Evolutionary conservation across 2,888 invertebrate species (phyloP).

Genomic region (Bhutanitis thaidina): DNA sequence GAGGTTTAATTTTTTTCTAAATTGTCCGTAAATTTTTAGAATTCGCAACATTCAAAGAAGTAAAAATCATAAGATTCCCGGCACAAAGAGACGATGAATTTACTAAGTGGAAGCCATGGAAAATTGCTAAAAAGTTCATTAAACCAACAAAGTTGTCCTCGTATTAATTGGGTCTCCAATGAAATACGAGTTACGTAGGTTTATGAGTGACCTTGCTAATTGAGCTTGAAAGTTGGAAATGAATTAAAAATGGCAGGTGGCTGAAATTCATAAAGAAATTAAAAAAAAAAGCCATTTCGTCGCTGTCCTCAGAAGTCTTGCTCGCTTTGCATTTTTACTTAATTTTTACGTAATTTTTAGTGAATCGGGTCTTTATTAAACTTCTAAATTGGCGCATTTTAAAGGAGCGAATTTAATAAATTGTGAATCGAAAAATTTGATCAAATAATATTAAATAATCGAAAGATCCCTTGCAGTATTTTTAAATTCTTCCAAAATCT

Average conservation of each 20-base stretch:
- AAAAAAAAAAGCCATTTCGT: not conserved
- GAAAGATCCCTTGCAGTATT: too few relatives aligned
- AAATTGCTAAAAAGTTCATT: conserved; percentile 15
- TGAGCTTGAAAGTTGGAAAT: conserved; percentile 9
- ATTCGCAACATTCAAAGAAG: conserved; percentile 24
- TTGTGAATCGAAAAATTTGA: too few relatives aligned
- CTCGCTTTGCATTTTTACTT: too few relatives aligned
- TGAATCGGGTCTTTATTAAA: too few relatives aligned
- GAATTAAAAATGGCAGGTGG: conserved; percentile 10
- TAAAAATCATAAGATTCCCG: not conserved
- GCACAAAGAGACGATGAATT: not conserved
- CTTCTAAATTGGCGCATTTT: too few relatives aligned
- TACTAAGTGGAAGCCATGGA: conserved; percentile 6
- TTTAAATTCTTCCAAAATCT: too few relatives aligned
- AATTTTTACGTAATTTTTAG: too few relatives aligned
- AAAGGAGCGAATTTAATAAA: too few relatives aligned
- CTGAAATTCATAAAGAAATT: not conserved
- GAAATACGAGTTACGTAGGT: conserved; percentile 6
- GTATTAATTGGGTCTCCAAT: not conserved
- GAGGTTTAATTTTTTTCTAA: conserved; percentile 30
- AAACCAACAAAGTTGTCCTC: not conserved
- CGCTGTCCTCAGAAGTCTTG: not conserved
- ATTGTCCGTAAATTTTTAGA: conserved; percentile 29
- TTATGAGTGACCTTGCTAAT: conserved; percentile 14
- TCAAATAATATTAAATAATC: too few relatives aligned